These are phyloP conservation scores for Halichondria panicea DNA, from an alignment of 37 sponge, comb jelly and placozoan species.

Conservation along the genomic window DNA sequence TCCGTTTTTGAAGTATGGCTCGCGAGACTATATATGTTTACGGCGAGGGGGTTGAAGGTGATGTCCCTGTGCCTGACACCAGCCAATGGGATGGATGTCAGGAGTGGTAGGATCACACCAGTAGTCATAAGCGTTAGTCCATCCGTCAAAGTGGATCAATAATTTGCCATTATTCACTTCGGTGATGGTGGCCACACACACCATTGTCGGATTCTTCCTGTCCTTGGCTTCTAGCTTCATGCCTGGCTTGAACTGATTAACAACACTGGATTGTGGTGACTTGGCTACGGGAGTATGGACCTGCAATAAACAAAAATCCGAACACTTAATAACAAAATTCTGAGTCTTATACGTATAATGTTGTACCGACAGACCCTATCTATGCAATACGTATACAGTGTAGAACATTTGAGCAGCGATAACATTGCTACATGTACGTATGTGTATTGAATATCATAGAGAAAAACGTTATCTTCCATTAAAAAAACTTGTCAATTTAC, in stretches of 20 bases:
- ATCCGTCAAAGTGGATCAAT: conserved; percentile 87
- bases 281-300: conserved; percentile 46
- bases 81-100: conserved; percentile 77
- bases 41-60: conserved; percentile 33
- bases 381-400: no score
- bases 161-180: conserved; percentile 46
- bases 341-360: not conserved
- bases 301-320: conserved; percentile 19
- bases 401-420: not conserved
- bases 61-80: conserved; percentile 35
- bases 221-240: conserved; percentile 86
- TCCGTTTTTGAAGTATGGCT: no score
- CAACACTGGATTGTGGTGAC: conserved; percentile 13
- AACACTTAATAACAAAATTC: no score
- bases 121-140: conserved; percentile 71
- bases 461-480: no score
- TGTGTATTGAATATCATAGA: no score
- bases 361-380: no score
- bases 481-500: no score
- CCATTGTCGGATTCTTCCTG: conserved; percentile 55
- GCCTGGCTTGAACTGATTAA: conserved; percentile 17
- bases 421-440: no score
- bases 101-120: conserved; percentile 51
- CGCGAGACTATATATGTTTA: no score
- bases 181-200: conserved; percentile 76